These are phyloP conservation scores for Nycticebus coucang DNA, from an alignment of 2,113 vertebrate genomes.

Conservation along the genomic window DNA sequence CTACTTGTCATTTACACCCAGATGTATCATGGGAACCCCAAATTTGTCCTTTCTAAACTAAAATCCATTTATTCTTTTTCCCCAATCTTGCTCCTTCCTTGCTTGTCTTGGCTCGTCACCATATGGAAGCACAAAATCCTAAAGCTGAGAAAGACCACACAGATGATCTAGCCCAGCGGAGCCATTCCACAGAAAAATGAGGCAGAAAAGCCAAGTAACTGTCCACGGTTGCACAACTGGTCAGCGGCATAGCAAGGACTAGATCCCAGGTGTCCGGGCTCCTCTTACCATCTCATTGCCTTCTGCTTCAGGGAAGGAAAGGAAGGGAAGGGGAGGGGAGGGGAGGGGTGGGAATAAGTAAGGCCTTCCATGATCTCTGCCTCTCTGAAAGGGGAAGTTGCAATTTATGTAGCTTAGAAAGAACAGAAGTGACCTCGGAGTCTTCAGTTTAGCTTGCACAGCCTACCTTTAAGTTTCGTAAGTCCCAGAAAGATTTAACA, in stretches of 20 bases:
- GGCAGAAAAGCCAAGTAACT: neutral
- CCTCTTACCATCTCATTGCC: neutral
- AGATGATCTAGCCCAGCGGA: neutral
- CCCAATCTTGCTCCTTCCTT: neutral
- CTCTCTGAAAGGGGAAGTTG: neutral
- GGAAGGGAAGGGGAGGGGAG: neutral
- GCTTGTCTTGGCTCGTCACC: neutral
- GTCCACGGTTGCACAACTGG: neutral
- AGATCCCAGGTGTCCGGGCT: neutral
- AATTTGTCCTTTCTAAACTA: slow-evolving; percentile 6
- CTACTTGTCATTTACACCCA: neutral
- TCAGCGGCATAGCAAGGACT: neutral
- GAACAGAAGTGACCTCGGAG: slow-evolving; percentile 30
- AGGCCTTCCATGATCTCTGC: slow-evolving; percentile 41
- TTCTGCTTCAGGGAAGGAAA: neutral
- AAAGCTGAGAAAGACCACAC: neutral
- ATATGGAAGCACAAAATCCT: slow-evolving; percentile 28
- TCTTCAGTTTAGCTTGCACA: neutral
- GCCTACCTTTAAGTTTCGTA: neutral
- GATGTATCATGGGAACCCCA: neutral
- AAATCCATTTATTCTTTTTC: neutral
- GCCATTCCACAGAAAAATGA: neutral
- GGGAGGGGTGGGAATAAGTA: neutral
- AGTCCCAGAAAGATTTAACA: neutral
- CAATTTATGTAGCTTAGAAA: neutral